Evolutionary conservation across 37 sponge, comb jelly and placozoan species (phyloP).

Genomic region (Chondrosia reniformis): DNA sequence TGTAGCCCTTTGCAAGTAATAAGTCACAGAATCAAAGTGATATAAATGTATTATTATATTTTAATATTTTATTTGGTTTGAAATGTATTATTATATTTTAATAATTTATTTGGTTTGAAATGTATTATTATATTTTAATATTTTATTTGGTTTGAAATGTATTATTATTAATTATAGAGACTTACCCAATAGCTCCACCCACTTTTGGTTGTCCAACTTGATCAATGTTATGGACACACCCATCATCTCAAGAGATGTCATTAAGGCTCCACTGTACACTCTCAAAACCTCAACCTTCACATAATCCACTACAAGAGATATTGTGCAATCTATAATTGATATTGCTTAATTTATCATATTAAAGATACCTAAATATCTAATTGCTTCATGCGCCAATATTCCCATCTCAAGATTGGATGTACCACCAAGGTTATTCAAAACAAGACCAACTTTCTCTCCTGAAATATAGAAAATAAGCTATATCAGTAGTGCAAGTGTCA

Average conservation of each 20-base stretch:
- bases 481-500: too few relatives aligned
- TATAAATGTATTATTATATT: too few relatives aligned
- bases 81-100: too few relatives aligned
- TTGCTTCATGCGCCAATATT: constrained; percentile 68
- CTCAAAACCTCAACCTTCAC: constrained; percentile 42
- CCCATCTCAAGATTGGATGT: constrained; percentile 89
- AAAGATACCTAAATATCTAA: constrained; percentile 69
- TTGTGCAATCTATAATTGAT: not conserved
- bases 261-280: constrained; percentile 61
- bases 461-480: too few relatives aligned
- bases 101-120: too few relatives aligned
- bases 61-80: too few relatives aligned
- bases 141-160: too few relatives aligned
- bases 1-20: too few relatives aligned
- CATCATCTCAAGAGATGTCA: constrained; percentile 96
- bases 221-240: constrained; percentile 89
- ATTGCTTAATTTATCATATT: not conserved
- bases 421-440: constrained; percentile 96
- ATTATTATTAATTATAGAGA: too few relatives aligned
- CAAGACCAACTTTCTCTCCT: constrained; percentile 75
- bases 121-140: too few relatives aligned
- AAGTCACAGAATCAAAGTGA: too few relatives aligned
- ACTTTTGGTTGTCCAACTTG: constrained; percentile 13
- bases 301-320: constrained; percentile 25
- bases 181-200: constrained; percentile 51